These are phyloP conservation scores for Popillia japonica DNA, from an alignment of 1,140 invertebrate species.

Conservation along the genomic window DNA sequence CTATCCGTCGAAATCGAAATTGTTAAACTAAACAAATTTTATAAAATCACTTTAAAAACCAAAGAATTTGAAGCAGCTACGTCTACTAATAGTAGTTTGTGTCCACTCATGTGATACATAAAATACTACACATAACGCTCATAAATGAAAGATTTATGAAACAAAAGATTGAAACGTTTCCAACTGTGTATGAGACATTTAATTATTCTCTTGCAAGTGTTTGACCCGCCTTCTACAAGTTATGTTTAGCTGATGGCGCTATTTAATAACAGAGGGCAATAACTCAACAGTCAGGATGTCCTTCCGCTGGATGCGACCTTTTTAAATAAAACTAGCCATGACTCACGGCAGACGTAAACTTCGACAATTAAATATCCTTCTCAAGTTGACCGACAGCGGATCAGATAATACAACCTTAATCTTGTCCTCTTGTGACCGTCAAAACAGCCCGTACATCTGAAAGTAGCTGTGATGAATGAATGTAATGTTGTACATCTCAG, in stretches of 20 bases:
- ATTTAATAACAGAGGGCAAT: neutral
- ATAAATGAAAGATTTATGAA: neutral
- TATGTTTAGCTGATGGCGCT: neutral
- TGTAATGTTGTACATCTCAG: neutral
- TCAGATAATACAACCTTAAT: neutral
- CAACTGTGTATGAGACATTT: neutral
- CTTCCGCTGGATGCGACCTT: neutral
- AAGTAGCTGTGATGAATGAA: neutral
- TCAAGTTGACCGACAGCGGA: slow-evolving; percentile 13
- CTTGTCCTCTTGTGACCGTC: slow-evolving; percentile 8
- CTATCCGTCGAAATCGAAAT: too few species aligned
- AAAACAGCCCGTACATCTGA: neutral
- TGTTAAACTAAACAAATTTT: too few species aligned
- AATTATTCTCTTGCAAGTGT: neutral
- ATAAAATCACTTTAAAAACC: too few species aligned
- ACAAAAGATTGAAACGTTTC: neutral
- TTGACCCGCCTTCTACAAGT: neutral
- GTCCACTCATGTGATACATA: neutral
- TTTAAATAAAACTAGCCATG: neutral
- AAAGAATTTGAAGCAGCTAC: neutral
- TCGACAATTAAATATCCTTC: slow-evolving; percentile 15
- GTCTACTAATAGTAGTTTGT: neutral
- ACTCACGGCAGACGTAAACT: neutral
- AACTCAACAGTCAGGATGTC: neutral
- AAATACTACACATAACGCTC: neutral